Base-by-base conservation (phyloP, 2,113 vertebrate species). In the Ammospiza nelsoni region DNA sequence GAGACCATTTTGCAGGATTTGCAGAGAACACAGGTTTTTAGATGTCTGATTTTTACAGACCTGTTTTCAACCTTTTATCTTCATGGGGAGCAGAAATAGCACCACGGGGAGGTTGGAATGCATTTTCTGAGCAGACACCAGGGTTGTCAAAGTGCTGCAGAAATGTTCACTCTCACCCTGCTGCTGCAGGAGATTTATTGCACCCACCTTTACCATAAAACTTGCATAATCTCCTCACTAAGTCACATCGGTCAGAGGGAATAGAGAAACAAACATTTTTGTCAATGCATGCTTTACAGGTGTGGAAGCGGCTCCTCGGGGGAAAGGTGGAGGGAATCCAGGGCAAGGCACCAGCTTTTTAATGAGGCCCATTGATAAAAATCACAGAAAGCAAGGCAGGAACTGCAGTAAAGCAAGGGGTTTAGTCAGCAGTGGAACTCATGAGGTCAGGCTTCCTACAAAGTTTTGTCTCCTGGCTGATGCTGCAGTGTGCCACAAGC, bases 321-420 rank as follows among this genome's bases (percentile, higher is more conserved):
- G n/a, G 43, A 71, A 82, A 94, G 43, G 65, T 90, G 66, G 48
- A 0, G 0, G 44, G n/a, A 78, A 77, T 44, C 35, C 83, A 82
- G 22, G 48, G 20, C 57, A 90, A 95, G 72, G 74, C 48, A 89
- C 29, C 46, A 94, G 75, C 52, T 51, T 67, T 94, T 93, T 92
- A 94, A 85, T 54, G 55, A 85, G 43, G 55, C 16, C 82, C 31
- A 25, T 4, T 58, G 74, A 78, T 31, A 95, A 90, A 87, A 83
- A 82, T 48, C 55, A 68, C 63, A 74, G 39, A 77, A 87, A 93
- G 41, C 37, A 73, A 63, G 77, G 75, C 19, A 92, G 71, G 52
- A 86, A 67, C 2, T 10, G 37, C 68, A 86, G 57, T 28, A 58
- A 78, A 93, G 57, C 33, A 79, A 76, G n/a, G 16, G 52, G 16